A percentile compares a stretch with the other conserved stretches of the same genome.
Conservation (phyloP, 2,888 invertebrate genomes). For the Athrips mouffetella region DNA sequence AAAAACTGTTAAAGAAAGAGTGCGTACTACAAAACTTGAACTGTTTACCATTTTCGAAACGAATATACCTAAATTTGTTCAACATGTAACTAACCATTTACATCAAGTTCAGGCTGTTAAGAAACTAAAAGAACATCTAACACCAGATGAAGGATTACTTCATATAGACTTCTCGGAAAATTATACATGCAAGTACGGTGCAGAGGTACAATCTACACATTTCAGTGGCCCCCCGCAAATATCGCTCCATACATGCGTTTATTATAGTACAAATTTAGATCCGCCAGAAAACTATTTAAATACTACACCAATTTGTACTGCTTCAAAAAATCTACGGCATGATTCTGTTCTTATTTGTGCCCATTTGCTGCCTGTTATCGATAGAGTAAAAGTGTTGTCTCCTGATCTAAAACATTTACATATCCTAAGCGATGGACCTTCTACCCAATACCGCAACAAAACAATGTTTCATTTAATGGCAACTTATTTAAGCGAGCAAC, state of each 20-base stretch:
- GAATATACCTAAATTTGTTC: slow-evolving; percentile 12
- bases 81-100: slow-evolving; percentile 21
- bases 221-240: slow-evolving; percentile 21
- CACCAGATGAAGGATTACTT: background rate
- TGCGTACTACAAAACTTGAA: slow-evolving; percentile 15
- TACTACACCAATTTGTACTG: slow-evolving; percentile 18
- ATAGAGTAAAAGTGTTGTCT: no score
- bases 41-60: slow-evolving; percentile 15
- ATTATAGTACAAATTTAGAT: slow-evolving; percentile 16
- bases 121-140: background rate
- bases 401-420: slow-evolving; percentile 15
- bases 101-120: slow-evolving; percentile 20
- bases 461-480: slow-evolving; percentile 22
- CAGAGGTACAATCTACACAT: slow-evolving; percentile 25
- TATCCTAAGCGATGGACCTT: slow-evolving; percentile 27
- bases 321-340: background rate
- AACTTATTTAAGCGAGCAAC: slow-evolving; percentile 9
- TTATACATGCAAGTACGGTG: slow-evolving; percentile 23
- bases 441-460: slow-evolving; percentile 30
- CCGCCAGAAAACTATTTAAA: slow-evolving; percentile 10
- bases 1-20: slow-evolving; percentile 24
- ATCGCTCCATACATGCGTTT: slow-evolving; percentile 25
- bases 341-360: background rate
- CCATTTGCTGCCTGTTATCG: no score
- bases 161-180: slow-evolving; percentile 26